These are phyloP conservation scores for Oenanthe oenanthe DNA, from an alignment of 2,113 vertebrate species.

Conservation along the genomic window DNA sequence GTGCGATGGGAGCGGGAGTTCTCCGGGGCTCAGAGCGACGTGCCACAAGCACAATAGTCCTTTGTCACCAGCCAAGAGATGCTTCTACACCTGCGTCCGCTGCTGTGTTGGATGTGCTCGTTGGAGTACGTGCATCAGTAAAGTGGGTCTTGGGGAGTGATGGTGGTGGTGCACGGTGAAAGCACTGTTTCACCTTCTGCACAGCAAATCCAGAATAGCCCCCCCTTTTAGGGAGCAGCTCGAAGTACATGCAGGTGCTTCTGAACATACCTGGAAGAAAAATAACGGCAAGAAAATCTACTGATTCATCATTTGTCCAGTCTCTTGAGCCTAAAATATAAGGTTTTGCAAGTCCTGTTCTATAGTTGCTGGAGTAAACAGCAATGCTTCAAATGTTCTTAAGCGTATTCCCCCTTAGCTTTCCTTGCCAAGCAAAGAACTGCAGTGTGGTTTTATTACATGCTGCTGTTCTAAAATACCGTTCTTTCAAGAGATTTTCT, in stretches of 20 bases:
- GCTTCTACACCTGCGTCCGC: not conserved
- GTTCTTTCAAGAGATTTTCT: not conserved
- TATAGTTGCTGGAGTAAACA: not conserved
- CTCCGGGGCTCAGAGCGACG: not conserved
- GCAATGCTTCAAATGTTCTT: not conserved
- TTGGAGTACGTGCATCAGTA: not conserved
- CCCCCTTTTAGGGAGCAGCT: not conserved
- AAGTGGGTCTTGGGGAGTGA: not conserved
- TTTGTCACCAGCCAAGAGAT: not conserved
- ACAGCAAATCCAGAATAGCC: not conserved
- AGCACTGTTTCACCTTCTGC: not conserved
- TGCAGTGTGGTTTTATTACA: not conserved
- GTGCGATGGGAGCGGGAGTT: not conserved
- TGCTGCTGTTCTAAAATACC: not conserved
- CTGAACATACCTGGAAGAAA: not conserved
- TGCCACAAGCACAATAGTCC: not conserved
- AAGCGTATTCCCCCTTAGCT: not conserved
- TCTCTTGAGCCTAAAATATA: not conserved
- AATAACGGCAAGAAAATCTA: not conserved
- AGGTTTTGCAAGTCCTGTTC: not conserved
- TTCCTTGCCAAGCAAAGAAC: conserved; percentile 8
- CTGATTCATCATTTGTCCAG: not conserved
- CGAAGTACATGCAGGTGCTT: not conserved
- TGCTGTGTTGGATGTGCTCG: not conserved
- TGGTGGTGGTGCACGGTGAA: not conserved